These are phyloP conservation scores for Chrysaora quinquecirrha DNA, from an alignment of 30 jellyfish, hydroid and myxozoan genomes.

Conservation along the genomic window DNA sequence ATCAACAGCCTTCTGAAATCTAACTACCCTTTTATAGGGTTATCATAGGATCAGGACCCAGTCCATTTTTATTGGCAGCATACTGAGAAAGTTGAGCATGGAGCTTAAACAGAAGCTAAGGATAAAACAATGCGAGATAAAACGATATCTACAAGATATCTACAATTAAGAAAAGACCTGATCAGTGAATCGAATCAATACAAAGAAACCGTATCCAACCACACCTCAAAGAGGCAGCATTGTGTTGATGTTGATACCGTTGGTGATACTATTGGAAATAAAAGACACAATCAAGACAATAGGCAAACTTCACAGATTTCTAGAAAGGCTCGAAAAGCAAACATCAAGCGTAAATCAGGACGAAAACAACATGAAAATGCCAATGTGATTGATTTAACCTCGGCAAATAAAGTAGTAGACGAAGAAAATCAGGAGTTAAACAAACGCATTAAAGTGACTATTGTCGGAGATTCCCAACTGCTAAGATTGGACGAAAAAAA, in stretches of 20 bases:
- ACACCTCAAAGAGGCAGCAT: slow-evolving; percentile 1
- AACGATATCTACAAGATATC: background rate
- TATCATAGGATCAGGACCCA: too few species aligned
- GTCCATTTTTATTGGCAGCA: too few species aligned
- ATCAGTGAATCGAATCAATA: background rate
- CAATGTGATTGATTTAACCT: background rate
- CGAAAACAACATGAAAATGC: background rate
- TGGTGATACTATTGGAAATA: background rate
- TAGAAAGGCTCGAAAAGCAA: background rate
- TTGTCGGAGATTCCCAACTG: slow-evolving; percentile 8
- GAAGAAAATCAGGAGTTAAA: background rate
- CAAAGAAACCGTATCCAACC: slow-evolving; percentile 4
- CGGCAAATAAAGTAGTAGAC: background rate
- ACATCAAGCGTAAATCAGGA: background rate
- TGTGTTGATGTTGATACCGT: background rate
- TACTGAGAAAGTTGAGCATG: too few species aligned
- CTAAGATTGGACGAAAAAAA: slow-evolving; percentile 5
- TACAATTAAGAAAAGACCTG: too few species aligned
- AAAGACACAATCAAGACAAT: background rate
- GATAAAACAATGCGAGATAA: background rate
- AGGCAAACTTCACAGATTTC: background rate
- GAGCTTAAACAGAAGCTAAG: background rate
- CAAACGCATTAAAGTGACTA: background rate
- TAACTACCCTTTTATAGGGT: too few species aligned
- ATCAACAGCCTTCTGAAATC: too few species aligned